Conservation (phyloP, 2,113 vertebrate genomes). For the Macquaria australasica region DNA sequence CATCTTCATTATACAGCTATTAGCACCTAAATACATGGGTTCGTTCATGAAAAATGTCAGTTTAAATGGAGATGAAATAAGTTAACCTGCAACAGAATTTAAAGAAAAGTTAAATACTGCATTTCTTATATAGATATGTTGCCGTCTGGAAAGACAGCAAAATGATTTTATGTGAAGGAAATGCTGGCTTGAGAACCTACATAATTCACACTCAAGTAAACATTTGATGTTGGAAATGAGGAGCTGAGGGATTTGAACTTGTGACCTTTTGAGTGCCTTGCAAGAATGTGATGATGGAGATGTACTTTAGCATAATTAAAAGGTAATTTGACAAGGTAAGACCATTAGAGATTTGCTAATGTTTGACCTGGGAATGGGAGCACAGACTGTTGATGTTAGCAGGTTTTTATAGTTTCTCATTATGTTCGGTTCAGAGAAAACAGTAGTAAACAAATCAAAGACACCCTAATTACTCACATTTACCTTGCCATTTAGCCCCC, state of each 20-base stretch:
- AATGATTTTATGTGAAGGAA: slow-evolving; percentile 58
- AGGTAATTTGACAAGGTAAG: slow-evolving; percentile 2
- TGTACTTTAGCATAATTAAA: slow-evolving; percentile 29
- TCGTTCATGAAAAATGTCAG: background rate
- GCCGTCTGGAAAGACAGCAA: slow-evolving; percentile 44
- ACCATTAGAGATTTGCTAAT: slow-evolving; percentile 15
- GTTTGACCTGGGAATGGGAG: background rate
- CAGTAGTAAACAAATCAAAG: background rate
- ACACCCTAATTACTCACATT: background rate
- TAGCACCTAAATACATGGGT: background rate
- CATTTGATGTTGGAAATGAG: slow-evolving; percentile 38
- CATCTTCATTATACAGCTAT: background rate
- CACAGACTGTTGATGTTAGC: background rate
- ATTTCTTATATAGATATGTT: slow-evolving; percentile 32
- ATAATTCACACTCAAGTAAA: slow-evolving; percentile 49
- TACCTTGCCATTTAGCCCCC: background rate
- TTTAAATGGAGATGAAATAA: background rate
- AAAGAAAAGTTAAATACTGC: background rate
- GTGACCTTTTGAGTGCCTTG: slow-evolving; percentile 21
- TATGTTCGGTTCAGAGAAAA: background rate
- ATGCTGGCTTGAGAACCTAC: slow-evolving; percentile 21
- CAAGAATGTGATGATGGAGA: slow-evolving; percentile 15
- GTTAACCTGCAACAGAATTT: background rate
- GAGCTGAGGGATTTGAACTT: slow-evolving; percentile 9
- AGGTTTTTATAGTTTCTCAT: background rate